Evolutionary conservation across 2,797 vertebrate species (phyloP).

Genomic region (Siniperca obscura): DNA sequence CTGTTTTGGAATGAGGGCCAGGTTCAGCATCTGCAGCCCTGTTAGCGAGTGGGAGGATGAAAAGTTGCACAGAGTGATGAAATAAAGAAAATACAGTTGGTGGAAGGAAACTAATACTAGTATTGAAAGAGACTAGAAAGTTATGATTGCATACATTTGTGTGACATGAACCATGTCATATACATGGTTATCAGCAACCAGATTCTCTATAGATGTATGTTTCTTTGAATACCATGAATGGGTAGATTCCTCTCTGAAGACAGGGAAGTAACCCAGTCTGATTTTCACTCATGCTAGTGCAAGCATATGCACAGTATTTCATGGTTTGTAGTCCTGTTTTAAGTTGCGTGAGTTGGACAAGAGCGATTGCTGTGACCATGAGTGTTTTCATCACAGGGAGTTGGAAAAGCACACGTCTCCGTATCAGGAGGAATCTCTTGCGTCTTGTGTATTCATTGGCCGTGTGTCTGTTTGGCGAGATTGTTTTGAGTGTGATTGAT

Average conservation of each 20-base stretch:
- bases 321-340: constrained; percentile 17
- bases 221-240: neutral
- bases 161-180: neutral
- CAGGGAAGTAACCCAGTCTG: constrained; percentile 2
- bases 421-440: constrained; percentile 53
- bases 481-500: constrained; percentile 73
- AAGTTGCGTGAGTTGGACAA: constrained; percentile 12
- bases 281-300: constrained; percentile 8
- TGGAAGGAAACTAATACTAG: constrained; percentile 27
- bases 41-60: constrained; percentile 71
- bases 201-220: neutral
- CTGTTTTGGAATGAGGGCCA: constrained; percentile 86
- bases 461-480: constrained; percentile 45
- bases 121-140: constrained; percentile 16
- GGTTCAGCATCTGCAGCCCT: constrained; percentile 83
- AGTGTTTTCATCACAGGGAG: constrained; percentile 38
- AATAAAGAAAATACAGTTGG: constrained; percentile 51
- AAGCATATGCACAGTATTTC: constrained; percentile 13
- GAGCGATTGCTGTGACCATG: constrained; percentile 30
- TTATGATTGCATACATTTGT: constrained; percentile 1
- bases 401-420: constrained; percentile 35
- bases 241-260: constrained; percentile 26
- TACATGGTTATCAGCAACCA: neutral
- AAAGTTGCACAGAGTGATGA: constrained; percentile 65
- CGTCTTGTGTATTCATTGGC: constrained; percentile 56